These are phyloP conservation scores for Pteria penguin DNA, from an alignment of 2,888 invertebrate species.

Conservation along the genomic window DNA sequence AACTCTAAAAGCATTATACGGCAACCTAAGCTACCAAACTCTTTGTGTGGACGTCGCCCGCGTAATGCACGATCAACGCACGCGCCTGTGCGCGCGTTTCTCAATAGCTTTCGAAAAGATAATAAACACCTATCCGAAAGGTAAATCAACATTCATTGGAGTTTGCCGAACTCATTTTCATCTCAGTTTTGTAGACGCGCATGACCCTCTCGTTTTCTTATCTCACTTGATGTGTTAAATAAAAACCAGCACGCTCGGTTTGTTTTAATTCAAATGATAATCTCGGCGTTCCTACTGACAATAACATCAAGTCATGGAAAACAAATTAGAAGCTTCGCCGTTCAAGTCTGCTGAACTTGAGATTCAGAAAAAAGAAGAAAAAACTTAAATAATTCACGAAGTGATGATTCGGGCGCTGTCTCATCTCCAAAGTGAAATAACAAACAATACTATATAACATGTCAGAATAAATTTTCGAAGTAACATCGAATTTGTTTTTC, in stretches of 20 bases:
- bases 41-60: background rate
- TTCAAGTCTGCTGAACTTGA: constrained; percentile 18
- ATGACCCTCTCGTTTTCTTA: background rate
- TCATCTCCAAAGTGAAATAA: no score
- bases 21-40: background rate
- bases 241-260: background rate
- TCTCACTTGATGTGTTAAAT: background rate
- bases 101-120: background rate
- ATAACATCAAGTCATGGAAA: constrained; percentile 11
- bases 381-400: background rate
- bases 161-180: background rate
- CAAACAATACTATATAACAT: no score
- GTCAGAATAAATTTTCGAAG: no score
- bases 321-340: constrained; percentile 33
- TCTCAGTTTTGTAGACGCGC: background rate
- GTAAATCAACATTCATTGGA: background rate
- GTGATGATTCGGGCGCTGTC: background rate
- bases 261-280: background rate
- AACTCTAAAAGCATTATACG: background rate
- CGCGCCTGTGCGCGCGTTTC: constrained; percentile 29
- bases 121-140: background rate
- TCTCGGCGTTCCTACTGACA: background rate
- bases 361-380: no score
- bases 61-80: constrained; percentile 25
- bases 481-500: no score